Base-by-base conservation (phyloP, 2,888 invertebrate genomes). In the Anarsia innoxiella region DNA sequence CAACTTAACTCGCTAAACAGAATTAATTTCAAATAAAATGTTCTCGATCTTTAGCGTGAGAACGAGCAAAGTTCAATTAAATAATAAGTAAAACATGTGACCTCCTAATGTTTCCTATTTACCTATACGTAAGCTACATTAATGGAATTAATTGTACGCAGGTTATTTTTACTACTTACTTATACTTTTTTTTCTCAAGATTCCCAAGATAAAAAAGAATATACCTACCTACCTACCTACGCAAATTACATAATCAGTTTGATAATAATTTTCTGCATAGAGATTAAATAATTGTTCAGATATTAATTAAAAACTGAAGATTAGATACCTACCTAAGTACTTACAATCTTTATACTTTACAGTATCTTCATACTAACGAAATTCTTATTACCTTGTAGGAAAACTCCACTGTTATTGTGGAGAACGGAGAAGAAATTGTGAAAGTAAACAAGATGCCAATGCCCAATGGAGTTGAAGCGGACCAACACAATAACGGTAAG, bases 401-500 rank as follows among this genome's bases (percentile, higher is more conserved):
- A 43, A 62, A 49, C 33, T 55, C 70, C 27, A 59, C 62, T 25
- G 52, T 59, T 11, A 65, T 65, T 34, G 61, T 75, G 49, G 69
- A 68, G 48, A 76, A 75, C 63, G 74, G 72, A 32, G 71, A 68
- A 53, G 69, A 69, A 56, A 60, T 64, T 31, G 59, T 65, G 12
- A 68, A 71, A 64, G 61, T 63, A 5, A 58, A 61, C 53, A 76
- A 62, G 49, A 70, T 73, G 73, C 67, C 69, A 41, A 57, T 69
- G 28, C 57, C 68, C 3, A 83, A 83, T 45, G 80, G 78, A 44
- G 52, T 71, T 34, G 64, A 54, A 41, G 59, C 57, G 36, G 50
- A 65, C 27, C 65, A 68, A 51, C 51, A 67, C 45, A 54, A 71
- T 55, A 72, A 78, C 51, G 83, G 83, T 79, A 57, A 25, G 25